Conservation (phyloP, 2,113 vertebrate species). For the Cephalopterus ornatus region DNA sequence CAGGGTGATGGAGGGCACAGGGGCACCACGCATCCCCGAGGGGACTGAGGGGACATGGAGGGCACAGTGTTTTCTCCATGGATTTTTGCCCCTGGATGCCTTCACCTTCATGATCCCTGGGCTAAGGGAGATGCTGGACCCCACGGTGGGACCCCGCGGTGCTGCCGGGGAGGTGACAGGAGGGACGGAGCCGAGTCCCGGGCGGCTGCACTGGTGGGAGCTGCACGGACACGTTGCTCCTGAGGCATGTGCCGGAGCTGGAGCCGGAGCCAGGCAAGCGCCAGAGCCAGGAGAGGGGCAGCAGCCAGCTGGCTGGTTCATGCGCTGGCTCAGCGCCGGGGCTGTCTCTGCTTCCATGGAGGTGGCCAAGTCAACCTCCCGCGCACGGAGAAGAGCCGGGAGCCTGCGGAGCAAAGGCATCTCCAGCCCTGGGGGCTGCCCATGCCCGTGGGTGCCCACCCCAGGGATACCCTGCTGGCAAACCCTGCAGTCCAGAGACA, state of each 20-base stretch:
- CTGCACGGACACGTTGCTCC: neutral
- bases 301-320: constrained; percentile 34
- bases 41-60: rapidly evolving
- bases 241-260: neutral
- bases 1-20: neutral
- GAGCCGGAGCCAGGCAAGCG: neutral
- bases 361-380: neutral
- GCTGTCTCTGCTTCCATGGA: neutral
- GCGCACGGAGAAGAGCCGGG: rapidly evolving
- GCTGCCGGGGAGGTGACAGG: rapidly evolving
- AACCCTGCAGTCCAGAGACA: neutral
- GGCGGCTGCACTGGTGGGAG: neutral
- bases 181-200: neutral
- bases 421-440: neutral
- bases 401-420: neutral
- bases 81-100: neutral
- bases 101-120: rapidly evolving
- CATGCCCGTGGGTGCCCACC: rapidly evolving
- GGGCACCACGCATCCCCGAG: rapidly evolving
- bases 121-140: rapidly evolving
- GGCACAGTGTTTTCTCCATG: rapidly evolving
- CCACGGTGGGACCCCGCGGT: rapidly evolving
- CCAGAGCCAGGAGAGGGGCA: neutral
- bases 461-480: rapidly evolving
- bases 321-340: neutral